Conservation (phyloP, 2,888 invertebrate genomes). For the Dicranocentrus wangi region DNA sequence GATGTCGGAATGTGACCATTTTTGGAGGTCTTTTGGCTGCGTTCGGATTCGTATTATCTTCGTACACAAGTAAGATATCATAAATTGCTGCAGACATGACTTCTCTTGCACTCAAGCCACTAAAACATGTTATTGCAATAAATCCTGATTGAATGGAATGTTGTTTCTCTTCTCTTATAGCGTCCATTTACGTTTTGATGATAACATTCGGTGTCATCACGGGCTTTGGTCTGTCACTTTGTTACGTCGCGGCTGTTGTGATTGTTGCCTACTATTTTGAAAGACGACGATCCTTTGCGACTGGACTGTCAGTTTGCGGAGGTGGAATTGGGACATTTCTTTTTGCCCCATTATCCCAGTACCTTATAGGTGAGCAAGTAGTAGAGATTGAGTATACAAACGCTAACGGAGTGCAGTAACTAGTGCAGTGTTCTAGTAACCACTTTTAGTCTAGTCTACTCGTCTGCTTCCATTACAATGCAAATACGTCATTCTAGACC, state of each 20-base stretch:
- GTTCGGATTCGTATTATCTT: constrained; percentile 85
- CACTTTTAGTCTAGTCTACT: too few relatives aligned
- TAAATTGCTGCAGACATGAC: not conserved
- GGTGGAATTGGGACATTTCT: constrained; percentile 91
- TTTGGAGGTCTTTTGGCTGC: constrained; percentile 85
- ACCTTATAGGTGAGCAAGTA: constrained; percentile 77
- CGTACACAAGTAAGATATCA: constrained; percentile 76
- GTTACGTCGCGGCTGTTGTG: constrained; percentile 84
- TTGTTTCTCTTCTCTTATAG: constrained; percentile 75
- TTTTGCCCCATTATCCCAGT: constrained; percentile 86
- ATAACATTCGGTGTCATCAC: constrained; percentile 88
- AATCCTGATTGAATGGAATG: too few relatives aligned
- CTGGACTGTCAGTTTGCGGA: constrained; percentile 89
- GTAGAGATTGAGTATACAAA: too few relatives aligned
- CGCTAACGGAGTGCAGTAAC: too few relatives aligned
- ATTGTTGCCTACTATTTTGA: constrained; percentile 94
- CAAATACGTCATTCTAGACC: too few relatives aligned
- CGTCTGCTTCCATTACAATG: too few relatives aligned
- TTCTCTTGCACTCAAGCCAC: too few relatives aligned
- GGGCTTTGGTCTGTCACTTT: constrained; percentile 88
- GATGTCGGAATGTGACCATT: constrained; percentile 86
- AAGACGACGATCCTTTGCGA: constrained; percentile 87
- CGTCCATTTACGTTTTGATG: constrained; percentile 85
- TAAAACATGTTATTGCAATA: too few relatives aligned
- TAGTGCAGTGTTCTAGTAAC: too few relatives aligned